Evolutionary conservation across 2,888 invertebrate genomes (phyloP).

Genomic region (Trichopria drosophilae): DNA sequence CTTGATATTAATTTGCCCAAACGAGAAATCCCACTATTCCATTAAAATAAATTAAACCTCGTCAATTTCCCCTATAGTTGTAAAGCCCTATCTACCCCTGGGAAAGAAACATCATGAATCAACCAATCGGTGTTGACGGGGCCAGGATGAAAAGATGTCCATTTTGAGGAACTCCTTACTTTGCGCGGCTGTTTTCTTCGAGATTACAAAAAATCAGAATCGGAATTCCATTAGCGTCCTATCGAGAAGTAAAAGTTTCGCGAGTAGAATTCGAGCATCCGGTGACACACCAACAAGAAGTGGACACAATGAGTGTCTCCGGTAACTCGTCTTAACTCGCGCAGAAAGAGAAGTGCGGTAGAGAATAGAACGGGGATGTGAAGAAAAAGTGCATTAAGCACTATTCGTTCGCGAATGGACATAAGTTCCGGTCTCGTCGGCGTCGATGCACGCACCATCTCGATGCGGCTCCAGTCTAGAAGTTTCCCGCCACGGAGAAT

Average conservation of each 20-base stretch:
- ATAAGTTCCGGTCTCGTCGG: constrained; percentile 30
- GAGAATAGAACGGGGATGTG: constrained; percentile 30
- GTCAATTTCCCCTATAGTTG: no score
- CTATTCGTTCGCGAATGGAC: constrained; percentile 32
- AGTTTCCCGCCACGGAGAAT: no score
- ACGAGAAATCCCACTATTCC: no score
- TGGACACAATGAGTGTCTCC: constrained; percentile 40
- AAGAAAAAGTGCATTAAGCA: constrained; percentile 41
- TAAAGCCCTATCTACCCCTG: no score
- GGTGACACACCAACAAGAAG: constrained; percentile 38
- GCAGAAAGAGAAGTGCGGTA: constrained; percentile 29
- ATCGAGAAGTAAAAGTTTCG: constrained; percentile 36
- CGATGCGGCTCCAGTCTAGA: constrained; percentile 20
- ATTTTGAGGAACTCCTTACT: no score
- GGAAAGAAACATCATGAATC: no score
- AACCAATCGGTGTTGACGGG: no score
- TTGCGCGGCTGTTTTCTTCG: neutral
- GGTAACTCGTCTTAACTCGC: constrained; percentile 37
- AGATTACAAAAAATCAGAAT: constrained; percentile 28
- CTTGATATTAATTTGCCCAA: no score
- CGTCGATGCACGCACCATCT: constrained; percentile 32
- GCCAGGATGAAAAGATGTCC: no score
- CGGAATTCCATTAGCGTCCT: constrained; percentile 35
- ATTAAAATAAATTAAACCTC: no score
- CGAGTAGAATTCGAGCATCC: constrained; percentile 36